Evolutionary conservation across 2,797 vertebrate genomes (phyloP).

Genomic region (Enteromius unitaeniatus): DNA sequence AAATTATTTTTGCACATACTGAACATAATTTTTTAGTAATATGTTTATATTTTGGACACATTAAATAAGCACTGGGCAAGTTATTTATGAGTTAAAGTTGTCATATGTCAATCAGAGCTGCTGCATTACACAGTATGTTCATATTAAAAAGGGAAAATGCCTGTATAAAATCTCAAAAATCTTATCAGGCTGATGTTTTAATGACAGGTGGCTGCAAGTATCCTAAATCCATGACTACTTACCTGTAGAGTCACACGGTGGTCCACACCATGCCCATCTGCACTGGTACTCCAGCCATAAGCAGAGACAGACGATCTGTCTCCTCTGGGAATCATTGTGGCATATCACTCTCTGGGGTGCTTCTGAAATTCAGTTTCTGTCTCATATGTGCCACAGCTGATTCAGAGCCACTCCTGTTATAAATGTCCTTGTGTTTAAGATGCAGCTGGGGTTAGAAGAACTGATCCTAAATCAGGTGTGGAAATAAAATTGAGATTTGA

Average conservation of each 20-base stretch:
- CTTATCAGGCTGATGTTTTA: not conserved
- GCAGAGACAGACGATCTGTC: slow-evolving; percentile 19
- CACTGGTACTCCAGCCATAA: slow-evolving; percentile 12
- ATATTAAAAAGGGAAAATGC: not conserved
- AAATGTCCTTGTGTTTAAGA: slow-evolving; percentile 39
- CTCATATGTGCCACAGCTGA: slow-evolving; percentile 12
- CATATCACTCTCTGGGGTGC: slow-evolving; percentile 37
- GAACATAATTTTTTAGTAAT: not conserved
- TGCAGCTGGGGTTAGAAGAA: slow-evolving; percentile 26
- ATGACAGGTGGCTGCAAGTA: not conserved
- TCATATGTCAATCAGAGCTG: too few species aligned
- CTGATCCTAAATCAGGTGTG: slow-evolving; percentile 35
- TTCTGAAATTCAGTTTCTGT: slow-evolving; percentile 26
- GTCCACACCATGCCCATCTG: slow-evolving; percentile 16
- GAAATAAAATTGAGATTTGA: slow-evolving; percentile 36
- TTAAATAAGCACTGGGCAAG: not conserved
- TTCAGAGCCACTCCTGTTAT: slow-evolving; percentile 29
- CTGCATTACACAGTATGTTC: not conserved
- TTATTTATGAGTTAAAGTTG: not conserved
- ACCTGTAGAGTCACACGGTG: slow-evolving; percentile 20
- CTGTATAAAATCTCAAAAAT: not conserved
- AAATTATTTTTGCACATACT: not conserved
- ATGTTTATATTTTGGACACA: not conserved
- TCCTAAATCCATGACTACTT: not conserved
- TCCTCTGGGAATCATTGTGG: slow-evolving; percentile 27